These are phyloP conservation scores for Halocaridina rubra DNA, from an alignment of 2,888 invertebrate genomes.

Conservation along the genomic window DNA sequence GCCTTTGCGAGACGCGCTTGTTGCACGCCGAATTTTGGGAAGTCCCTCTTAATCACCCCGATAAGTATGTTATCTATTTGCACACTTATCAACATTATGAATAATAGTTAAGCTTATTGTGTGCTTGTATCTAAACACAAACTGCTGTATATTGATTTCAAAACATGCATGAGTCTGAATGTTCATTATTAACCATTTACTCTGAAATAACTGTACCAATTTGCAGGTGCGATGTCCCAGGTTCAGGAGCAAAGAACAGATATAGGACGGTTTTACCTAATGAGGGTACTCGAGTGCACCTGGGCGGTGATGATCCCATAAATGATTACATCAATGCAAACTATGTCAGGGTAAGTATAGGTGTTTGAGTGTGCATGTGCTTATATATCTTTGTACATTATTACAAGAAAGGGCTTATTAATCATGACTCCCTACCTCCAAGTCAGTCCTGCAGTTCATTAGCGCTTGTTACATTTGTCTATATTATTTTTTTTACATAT, in stretches of 20 bases:
- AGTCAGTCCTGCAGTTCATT: no score
- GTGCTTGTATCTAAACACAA: no score
- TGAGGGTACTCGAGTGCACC: constrained; percentile 82
- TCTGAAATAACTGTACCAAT: no score
- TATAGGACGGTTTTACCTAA: constrained; percentile 91
- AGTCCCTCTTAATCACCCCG: constrained; percentile 90
- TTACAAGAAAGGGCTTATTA: no score
- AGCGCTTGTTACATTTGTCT: no score
- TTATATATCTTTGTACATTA: background rate
- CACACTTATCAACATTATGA: no score
- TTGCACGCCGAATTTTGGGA: constrained; percentile 94
- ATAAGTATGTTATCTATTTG: constrained; percentile 73
- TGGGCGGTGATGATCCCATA: constrained; percentile 65
- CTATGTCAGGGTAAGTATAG: constrained; percentile 81
- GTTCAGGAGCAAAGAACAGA: constrained; percentile 89
- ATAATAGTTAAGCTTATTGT: no score
- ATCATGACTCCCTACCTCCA: no score
- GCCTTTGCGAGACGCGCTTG: constrained; percentile 70
- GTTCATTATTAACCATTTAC: no score
- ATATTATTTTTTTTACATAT: no score
- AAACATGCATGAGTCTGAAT: no score
- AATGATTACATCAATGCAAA: constrained; percentile 90
- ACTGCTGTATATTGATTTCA: no score
- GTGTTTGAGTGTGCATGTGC: constrained; percentile 2
- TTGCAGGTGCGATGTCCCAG: constrained; percentile 79